Evolutionary conservation across 2,888 invertebrate genomes (phyloP).

Genomic region (Aphidius colemani): DNA sequence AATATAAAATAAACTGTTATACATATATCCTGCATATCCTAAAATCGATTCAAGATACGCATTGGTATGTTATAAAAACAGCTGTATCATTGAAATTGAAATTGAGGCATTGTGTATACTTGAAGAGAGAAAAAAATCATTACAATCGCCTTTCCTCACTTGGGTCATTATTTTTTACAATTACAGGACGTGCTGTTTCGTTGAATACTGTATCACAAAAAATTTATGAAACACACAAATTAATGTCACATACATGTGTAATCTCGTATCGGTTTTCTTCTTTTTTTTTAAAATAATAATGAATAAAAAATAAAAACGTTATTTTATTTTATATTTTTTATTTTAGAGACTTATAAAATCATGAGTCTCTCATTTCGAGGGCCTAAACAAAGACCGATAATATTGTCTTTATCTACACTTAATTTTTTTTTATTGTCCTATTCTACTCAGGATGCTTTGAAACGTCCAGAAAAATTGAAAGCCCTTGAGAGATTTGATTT

Average conservation of each 20-base stretch:
- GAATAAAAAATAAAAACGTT: background rate
- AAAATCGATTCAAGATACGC: constrained; percentile 27
- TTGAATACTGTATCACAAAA: constrained; percentile 29
- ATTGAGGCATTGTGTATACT: constrained; percentile 26
- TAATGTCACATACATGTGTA: constrained; percentile 14
- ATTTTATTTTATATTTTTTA: background rate
- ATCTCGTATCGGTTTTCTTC: constrained; percentile 17
- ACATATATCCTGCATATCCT: constrained; percentile 11
- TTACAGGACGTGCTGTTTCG: constrained; percentile 40
- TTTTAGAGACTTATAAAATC: too few relatives aligned
- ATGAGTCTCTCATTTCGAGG: too few relatives aligned
- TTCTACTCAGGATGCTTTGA: too few relatives aligned
- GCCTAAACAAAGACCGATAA: too few relatives aligned
- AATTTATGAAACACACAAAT: background rate
- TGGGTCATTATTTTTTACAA: constrained; percentile 40
- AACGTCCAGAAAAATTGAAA: too few relatives aligned
- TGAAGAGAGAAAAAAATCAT: constrained; percentile 25
- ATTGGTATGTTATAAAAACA: constrained; percentile 27
- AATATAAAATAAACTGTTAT: too few relatives aligned
- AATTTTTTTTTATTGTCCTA: too few relatives aligned
- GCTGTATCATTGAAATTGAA: constrained; percentile 22
- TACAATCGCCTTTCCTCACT: constrained; percentile 36
- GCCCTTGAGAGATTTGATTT: too few relatives aligned
- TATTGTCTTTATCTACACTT: too few relatives aligned
- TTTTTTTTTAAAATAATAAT: background rate